Base-by-base conservation (phyloP, 2,797 vertebrate species). In the Aulostomus chinensis region DNA sequence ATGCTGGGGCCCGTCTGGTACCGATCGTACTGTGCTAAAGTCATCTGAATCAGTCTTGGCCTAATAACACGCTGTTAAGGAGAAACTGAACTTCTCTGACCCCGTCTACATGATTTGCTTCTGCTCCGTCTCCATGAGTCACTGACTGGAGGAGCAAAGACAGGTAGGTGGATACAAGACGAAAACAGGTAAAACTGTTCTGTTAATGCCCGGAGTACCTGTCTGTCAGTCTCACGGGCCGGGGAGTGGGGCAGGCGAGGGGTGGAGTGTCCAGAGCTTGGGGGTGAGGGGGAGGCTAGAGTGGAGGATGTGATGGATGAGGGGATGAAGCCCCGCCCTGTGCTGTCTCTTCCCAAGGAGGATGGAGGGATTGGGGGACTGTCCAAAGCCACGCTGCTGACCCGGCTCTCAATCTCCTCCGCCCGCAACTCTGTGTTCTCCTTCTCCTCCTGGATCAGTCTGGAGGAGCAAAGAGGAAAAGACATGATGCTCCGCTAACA, bases 361-460 rank as follows among this genome's bases (percentile, higher is more conserved):
- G 87, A 79, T 1, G 91, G 90, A 8, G 90, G 91, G 5, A 88
- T 49, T 11, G 86, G 87, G 1, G 84, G 83, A 3, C 89, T 85
- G 46, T 94, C 94, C 49, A 94, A 60, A 9, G 91, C 90, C 2
- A 93, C 92, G 30, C 78, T 92, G 32, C 77, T 92, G 62, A 95
- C 94, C 10, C 93, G 85, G 65, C 92, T 94, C 81, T 95, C 93
- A 6, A 95, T 91, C 82, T 95, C 94, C 58, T 95, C 94, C 0
- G 94, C 93, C 14, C 93, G 86, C 66, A 95, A 64, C 69, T 95
- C 94, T 0, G 94, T 94, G 39, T 92, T 94, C 85, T 95, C 94
- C 80, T 95, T 95, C 84, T 95, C 94, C 76, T 95, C 94, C 73
- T 95, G 94, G 69, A 95, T 95, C 43, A 95, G 68, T 83, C 94